A percentile compares a stretch with the other conserved stretches of the same genome.
Conservation (phyloP, 2,113 vertebrate genomes). For the Tapirus terrestris region DNA sequence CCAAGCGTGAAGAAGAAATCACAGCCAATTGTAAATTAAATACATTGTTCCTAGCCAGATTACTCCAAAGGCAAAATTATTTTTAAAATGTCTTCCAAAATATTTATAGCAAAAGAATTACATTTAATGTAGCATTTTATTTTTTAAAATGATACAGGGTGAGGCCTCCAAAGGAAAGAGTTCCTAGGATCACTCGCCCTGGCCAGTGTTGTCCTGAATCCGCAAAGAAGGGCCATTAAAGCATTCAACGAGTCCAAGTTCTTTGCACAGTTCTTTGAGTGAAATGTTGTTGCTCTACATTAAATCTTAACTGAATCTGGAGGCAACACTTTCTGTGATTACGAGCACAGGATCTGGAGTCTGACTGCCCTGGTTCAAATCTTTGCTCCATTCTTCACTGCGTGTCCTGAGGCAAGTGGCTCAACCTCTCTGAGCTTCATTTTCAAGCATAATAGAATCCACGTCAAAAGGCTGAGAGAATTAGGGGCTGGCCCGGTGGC, state of each 20-base stretch:
- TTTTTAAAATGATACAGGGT: background rate
- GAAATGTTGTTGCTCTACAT: background rate
- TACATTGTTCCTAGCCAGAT: slow-evolving; percentile 23
- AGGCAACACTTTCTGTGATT: background rate
- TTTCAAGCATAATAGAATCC: background rate
- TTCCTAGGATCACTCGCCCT: background rate
- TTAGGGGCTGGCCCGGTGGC: too few species aligned
- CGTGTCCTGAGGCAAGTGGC: background rate
- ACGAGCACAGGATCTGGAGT: background rate
- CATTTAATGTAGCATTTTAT: background rate
- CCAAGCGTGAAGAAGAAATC: slow-evolving; percentile 30
- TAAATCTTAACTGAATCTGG: background rate
- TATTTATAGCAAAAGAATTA: slow-evolving; percentile 19
- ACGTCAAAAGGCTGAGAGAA: background rate
- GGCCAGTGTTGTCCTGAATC: background rate
- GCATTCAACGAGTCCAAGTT: background rate
- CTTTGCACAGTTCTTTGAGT: background rate
- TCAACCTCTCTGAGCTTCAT: background rate
- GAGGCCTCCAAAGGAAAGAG: background rate
- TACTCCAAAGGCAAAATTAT: slow-evolving; percentile 19
- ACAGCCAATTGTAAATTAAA: background rate
- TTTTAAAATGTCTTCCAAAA: slow-evolving; percentile 30
- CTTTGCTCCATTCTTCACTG: background rate
- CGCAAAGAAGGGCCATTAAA: background rate
- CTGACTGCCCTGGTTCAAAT: background rate